Conservation (phyloP, 2,113 vertebrate species). For the Propithecus coquereli region DNA sequence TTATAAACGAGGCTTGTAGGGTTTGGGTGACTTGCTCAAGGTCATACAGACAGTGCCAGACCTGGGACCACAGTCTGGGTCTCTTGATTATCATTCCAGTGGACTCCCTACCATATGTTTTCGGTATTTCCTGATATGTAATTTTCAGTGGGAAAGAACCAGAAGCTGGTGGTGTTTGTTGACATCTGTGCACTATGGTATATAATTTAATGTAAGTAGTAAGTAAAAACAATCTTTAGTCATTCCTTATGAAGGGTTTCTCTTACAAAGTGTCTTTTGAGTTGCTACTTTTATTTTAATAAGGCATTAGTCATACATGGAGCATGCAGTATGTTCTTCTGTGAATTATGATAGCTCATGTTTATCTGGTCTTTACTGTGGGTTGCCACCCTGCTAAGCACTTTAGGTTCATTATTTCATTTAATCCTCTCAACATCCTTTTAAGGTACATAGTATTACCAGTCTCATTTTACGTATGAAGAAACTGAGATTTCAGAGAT, state of each 20-base stretch:
- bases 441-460: not conserved
- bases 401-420: not conserved
- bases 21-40: not conserved
- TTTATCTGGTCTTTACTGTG: not conserved
- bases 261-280: constrained; percentile 38
- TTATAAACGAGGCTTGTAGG: not conserved
- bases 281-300: constrained; percentile 28
- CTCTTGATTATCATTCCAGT: not conserved
- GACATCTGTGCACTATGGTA: not conserved
- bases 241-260: constrained; percentile 33
- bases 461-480: not conserved
- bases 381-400: not conserved
- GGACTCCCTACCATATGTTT: not conserved
- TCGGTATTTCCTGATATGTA: not conserved
- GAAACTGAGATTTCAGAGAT: constrained; percentile 15
- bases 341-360: not conserved
- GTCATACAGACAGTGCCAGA: not conserved
- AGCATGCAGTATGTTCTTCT: not conserved
- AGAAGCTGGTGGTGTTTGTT: constrained; percentile 46
- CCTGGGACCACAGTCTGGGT: not conserved
- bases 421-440: not conserved
- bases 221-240: constrained; percentile 33
- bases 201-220: constrained; percentile 52
- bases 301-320: constrained; percentile 24
- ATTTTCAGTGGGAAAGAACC: constrained; percentile 52